These are phyloP conservation scores for Perccottus glenii DNA, from an alignment of 2,113 vertebrate species.

Conservation along the genomic window DNA sequence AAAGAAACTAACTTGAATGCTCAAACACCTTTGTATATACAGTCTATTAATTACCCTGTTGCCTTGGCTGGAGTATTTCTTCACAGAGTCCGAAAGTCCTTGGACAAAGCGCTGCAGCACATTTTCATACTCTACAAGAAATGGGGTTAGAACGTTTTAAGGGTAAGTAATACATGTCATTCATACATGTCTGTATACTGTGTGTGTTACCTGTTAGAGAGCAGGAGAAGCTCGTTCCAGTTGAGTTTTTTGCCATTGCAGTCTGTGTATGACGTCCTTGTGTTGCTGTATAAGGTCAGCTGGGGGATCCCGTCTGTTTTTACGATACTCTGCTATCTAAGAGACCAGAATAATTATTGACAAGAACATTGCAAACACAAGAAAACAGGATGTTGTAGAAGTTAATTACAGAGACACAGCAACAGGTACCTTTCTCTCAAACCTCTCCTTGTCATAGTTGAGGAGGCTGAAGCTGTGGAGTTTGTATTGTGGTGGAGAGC, in stretches of 20 bases:
- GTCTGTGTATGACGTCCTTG: slow-evolving; percentile 80
- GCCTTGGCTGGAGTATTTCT: slow-evolving; percentile 85
- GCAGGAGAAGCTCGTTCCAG: slow-evolving; percentile 80
- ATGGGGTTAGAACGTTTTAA: not conserved
- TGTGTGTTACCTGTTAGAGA: slow-evolving; percentile 76
- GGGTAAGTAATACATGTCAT: no score
- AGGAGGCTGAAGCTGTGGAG: slow-evolving; percentile 88
- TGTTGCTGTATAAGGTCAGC: slow-evolving; percentile 81
- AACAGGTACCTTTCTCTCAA: slow-evolving; percentile 84
- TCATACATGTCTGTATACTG: not conserved
- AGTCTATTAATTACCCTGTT: slow-evolving; percentile 80
- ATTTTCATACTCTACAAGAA: slow-evolving; percentile 81
- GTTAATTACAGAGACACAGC: not conserved
- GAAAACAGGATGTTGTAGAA: not conserved
- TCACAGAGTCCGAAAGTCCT: slow-evolving; percentile 83
- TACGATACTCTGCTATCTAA: slow-evolving; percentile 81
- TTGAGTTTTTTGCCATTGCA: slow-evolving; percentile 87
- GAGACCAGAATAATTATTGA: slow-evolving; percentile 17
- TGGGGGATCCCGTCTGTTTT: slow-evolving; percentile 77
- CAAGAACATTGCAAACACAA: not conserved
- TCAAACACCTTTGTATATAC: not conserved
- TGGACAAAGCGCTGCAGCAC: slow-evolving; percentile 81
- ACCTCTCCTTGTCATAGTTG: slow-evolving; percentile 84
- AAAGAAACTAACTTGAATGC: not conserved
- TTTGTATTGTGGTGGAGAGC: slow-evolving; percentile 74